Evolutionary conservation across 2,113 vertebrate species (phyloP).

Genomic region (Thalassarche chlororhynchos): DNA sequence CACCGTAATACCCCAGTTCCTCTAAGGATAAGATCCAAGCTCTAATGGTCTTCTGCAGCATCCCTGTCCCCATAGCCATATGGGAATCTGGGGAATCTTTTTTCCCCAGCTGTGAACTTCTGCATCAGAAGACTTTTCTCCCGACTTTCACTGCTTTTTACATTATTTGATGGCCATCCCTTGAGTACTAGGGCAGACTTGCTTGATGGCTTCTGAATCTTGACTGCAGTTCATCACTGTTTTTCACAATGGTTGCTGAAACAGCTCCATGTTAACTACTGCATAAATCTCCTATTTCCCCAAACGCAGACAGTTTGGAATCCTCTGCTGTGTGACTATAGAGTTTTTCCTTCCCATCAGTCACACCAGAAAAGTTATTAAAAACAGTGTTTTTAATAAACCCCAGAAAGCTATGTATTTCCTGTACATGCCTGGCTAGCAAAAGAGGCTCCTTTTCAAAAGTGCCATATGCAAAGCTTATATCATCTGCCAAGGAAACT

Average conservation of each 20-base stretch:
- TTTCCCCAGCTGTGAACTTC: not conserved
- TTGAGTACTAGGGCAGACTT: not conserved
- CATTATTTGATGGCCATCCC: not conserved
- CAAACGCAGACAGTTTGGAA: conserved; percentile 28
- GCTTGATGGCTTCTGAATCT: conserved; percentile 3
- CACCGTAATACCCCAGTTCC: not conserved
- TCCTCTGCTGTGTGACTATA: conserved; percentile 23
- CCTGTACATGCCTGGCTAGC: conserved; percentile 7
- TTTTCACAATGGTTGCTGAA: conserved; percentile 23
- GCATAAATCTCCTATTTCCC: conserved; percentile 41
- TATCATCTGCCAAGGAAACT: not conserved
- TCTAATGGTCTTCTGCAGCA: not conserved
- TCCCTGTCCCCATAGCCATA: not conserved
- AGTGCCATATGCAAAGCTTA: not conserved
- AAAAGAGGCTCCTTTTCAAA: not conserved
- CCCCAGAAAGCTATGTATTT: conserved; percentile 35
- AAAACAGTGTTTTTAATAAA: conserved; percentile 49
- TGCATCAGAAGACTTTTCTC: not conserved
- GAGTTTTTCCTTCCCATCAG: conserved; percentile 35
- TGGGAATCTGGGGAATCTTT: not conserved
- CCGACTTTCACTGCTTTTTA: not conserved
- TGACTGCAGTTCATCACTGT: not conserved
- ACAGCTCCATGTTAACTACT: not conserved
- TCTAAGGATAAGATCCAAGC: not conserved
- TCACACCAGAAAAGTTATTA: conserved; percentile 48